These are phyloP conservation scores for Hemaris fuciformis DNA, from an alignment of 2,888 invertebrate species.

Conservation along the genomic window DNA sequence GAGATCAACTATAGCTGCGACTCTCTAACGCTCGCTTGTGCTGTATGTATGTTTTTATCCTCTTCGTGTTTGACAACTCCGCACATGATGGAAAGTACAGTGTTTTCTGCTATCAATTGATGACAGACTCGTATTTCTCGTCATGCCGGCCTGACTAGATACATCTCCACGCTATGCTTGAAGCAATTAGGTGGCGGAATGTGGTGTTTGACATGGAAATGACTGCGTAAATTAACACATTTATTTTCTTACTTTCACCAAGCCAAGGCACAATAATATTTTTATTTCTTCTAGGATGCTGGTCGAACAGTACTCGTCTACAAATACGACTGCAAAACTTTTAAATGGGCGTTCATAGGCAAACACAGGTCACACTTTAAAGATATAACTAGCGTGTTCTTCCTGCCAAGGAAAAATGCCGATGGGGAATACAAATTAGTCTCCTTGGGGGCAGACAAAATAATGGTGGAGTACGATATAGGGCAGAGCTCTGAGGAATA, in stretches of 20 bases:
- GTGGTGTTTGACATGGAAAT: no score
- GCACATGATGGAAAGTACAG: background rate
- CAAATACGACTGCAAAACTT: slow-evolving; percentile 53
- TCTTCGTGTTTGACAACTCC: background rate
- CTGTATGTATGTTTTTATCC: slow-evolving; percentile 59
- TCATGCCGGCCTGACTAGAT: no score
- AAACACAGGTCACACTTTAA: slow-evolving; percentile 84
- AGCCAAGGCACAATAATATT: background rate
- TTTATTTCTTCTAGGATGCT: slow-evolving; percentile 67
- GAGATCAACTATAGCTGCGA: slow-evolving; percentile 78
- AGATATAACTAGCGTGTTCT: slow-evolving; percentile 79
- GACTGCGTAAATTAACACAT: no score
- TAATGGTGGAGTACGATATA: slow-evolving; percentile 82
- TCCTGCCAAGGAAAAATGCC: slow-evolving; percentile 62
- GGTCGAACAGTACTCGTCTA: slow-evolving; percentile 77
- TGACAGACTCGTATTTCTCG: background rate
- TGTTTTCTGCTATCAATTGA: background rate
- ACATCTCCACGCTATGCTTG: no score
- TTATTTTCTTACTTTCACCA: no score
- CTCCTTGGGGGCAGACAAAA: slow-evolving; percentile 82
- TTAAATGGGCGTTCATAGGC: slow-evolving; percentile 79
- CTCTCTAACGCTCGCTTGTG: slow-evolving; percentile 78
- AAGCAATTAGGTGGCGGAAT: no score
- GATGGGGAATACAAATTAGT: slow-evolving; percentile 70
- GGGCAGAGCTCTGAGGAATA: slow-evolving; percentile 62